Percentiles rank a stretch among this genome's conserved stretches.
Evolutionary conservation across 2,113 vertebrate genomes (phyloP).

Genomic region (Aspidoscelis tigris): DNA sequence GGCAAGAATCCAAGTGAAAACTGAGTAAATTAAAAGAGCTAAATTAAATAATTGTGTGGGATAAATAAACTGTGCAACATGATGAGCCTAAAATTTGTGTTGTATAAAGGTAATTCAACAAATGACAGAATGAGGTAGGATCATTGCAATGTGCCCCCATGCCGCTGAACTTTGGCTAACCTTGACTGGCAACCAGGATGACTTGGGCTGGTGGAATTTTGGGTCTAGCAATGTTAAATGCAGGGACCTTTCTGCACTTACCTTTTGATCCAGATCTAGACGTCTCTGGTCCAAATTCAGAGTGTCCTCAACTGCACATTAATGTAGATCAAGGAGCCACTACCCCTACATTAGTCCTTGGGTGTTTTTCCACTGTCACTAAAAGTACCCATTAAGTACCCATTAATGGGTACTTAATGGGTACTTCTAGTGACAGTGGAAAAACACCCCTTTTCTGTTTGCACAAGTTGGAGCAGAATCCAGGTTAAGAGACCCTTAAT

Average conservation of each 20-base stretch:
- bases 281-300: no score
- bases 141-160: not conserved
- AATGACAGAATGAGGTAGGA: not conserved
- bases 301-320: no score
- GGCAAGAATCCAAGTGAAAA: slow-evolving; percentile 24
- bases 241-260: not conserved
- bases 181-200: not conserved
- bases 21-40: slow-evolving; percentile 6
- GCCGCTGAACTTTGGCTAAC: not conserved
- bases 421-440: no score
- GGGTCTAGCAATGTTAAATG: not conserved
- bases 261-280: no score
- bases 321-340: no score
- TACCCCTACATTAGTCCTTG: no score
- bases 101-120: not conserved
- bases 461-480: no score
- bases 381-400: no score
- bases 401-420: no score
- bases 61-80: slow-evolving; percentile 11
- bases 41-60: slow-evolving; percentile 14
- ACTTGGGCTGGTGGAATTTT: not conserved
- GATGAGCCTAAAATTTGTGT: not conserved
- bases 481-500: no score
- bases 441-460: no score
- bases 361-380: no score